These are phyloP conservation scores for Xiphophorus maculatus DNA, from an alignment of 2,113 vertebrate genomes.

Conservation along the genomic window DNA sequence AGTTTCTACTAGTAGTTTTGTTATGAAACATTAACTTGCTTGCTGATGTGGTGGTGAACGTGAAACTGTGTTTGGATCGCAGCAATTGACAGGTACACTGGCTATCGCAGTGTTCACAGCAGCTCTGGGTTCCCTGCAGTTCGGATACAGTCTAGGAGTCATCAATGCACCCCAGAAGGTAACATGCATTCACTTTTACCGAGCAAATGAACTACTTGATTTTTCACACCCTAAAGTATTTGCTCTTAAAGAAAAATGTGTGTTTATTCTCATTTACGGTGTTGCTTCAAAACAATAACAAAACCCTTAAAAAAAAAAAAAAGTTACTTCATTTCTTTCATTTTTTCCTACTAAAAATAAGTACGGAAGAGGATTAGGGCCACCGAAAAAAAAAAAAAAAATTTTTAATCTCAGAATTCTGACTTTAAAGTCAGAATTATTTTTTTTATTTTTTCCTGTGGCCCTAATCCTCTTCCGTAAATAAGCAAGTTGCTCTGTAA, in stretches of 20 bases:
- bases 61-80: conserved; percentile 22
- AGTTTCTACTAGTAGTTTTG: background rate
- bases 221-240: background rate
- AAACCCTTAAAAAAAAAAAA: background rate
- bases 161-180: conserved; percentile 96
- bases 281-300: background rate
- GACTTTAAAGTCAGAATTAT: too few relatives aligned
- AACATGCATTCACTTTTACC: conserved; percentile 2
- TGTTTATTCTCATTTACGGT: background rate
- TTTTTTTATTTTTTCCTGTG: too few relatives aligned
- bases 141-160: conserved; percentile 92
- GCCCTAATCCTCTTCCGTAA: too few relatives aligned
- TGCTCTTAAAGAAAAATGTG: background rate
- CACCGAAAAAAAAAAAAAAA: too few relatives aligned
- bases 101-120: conserved; percentile 87
- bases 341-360: background rate
- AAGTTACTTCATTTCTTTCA: too few relatives aligned
- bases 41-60: background rate
- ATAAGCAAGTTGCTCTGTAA: background rate
- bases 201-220: background rate
- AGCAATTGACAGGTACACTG: conserved; percentile 87
- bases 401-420: too few relatives aligned
- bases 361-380: too few relatives aligned
- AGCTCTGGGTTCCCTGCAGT: conserved; percentile 90
- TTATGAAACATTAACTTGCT: background rate